Percentiles rank a stretch among this genome's conserved stretches.
Evolutionary conservation across 2,113 vertebrate species (phyloP).

Genomic region (Parus major): DNA sequence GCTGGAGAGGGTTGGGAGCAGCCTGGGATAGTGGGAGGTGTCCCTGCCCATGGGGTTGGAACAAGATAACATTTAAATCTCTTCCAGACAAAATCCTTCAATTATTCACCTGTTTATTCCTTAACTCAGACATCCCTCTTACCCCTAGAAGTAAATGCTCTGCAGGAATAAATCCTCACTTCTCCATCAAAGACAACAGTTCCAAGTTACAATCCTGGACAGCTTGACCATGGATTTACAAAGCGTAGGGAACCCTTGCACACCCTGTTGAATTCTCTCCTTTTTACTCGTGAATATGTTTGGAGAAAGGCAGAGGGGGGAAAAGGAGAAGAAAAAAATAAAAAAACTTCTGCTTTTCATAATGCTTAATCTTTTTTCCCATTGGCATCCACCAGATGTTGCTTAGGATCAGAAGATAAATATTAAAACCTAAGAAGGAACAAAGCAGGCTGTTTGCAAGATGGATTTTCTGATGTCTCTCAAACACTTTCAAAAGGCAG

Average conservation of each 20-base stretch:
- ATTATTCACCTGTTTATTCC: background rate
- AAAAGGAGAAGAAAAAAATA: rapidly evolving
- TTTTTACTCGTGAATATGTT: conserved; percentile 57
- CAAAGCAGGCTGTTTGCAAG: conserved; percentile 76
- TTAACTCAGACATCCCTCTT: background rate
- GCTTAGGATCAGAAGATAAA: conserved; percentile 79
- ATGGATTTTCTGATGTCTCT: conserved; percentile 76
- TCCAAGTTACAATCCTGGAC: background rate
- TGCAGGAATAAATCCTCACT: background rate
- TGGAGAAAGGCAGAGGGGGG: conserved; percentile 13
- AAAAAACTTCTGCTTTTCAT: conserved; percentile 72
- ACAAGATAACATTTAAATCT: too few relatives aligned
- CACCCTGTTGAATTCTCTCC: conserved; percentile 51
- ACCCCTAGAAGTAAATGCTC: background rate
- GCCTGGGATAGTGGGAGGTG: rapidly evolving
- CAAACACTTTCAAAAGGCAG: conserved; percentile 69
- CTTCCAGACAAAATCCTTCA: background rate
- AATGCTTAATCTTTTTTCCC: conserved; percentile 77
- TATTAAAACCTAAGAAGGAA: conserved; percentile 80
- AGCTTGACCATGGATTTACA: background rate
- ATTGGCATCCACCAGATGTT: conserved; percentile 81
- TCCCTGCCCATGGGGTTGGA: background rate
- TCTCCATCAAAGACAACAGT: background rate
- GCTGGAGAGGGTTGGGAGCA: rapidly evolving
- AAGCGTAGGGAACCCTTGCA: background rate